Evolutionary conservation across 2,888 invertebrate species (phyloP).

Genomic region (Orthosia gothica): DNA sequence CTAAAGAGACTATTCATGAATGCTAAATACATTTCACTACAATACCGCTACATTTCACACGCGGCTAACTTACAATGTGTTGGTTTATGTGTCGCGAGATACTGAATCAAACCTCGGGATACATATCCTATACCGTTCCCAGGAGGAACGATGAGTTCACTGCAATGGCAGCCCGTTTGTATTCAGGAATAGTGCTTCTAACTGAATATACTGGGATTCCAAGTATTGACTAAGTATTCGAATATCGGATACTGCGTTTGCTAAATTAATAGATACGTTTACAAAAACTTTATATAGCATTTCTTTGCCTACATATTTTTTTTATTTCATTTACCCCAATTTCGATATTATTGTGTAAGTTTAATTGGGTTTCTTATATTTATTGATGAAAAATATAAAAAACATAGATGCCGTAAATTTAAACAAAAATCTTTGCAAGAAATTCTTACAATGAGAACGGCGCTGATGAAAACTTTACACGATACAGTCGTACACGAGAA

Average conservation of each 20-base stretch:
- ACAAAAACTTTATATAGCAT: no score
- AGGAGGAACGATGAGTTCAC: constrained; percentile 20
- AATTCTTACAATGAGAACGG: not conserved
- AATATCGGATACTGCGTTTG: not conserved
- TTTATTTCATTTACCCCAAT: no score
- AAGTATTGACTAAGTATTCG: constrained; percentile 1
- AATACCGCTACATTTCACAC: not conserved
- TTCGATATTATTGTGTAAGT: no score
- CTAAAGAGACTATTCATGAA: not conserved
- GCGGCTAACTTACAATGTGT: not conserved
- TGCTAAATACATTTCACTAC: not conserved
- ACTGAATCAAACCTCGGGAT: constrained; percentile 6
- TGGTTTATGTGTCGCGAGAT: constrained; percentile 1
- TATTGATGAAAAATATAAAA: no score
- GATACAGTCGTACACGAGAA: not conserved
- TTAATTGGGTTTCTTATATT: no score
- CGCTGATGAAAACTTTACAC: not conserved
- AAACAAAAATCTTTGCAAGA: not conserved
- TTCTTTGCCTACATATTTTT: no score
- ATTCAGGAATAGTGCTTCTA: constrained; percentile 8
- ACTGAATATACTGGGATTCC: constrained; percentile 8
- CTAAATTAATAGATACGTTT: no score
- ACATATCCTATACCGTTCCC: constrained; percentile 9
- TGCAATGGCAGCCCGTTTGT: constrained; percentile 20
- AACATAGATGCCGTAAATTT: not conserved